A percentile compares a stretch with the other conserved stretches of the same genome.
Evolutionary conservation across 2,113 vertebrate species (phyloP).

Genomic region (Gavialis gangeticus): DNA sequence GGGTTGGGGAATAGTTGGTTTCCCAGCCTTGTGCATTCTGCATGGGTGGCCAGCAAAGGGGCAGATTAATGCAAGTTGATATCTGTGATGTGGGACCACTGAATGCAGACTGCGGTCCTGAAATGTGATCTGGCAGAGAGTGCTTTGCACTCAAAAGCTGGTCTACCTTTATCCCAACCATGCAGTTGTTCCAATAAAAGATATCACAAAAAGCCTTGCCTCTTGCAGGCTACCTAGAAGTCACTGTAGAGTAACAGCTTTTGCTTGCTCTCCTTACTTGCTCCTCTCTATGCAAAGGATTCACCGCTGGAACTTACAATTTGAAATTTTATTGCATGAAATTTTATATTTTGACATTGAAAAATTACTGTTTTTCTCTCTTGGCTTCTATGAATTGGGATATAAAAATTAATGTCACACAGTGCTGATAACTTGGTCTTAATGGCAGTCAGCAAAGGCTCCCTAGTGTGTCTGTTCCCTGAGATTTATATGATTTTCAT

Average conservation of each 20-base stretch:
- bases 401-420: neutral
- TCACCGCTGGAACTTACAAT: neutral
- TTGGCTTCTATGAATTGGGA: neutral
- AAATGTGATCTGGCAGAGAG: no score
- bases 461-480: neutral
- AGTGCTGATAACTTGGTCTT: neutral
- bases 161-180: no score
- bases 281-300: neutral
- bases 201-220: no score
- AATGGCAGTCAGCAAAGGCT: neutral
- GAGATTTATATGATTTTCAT: neutral
- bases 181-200: no score
- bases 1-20: neutral
- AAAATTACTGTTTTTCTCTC: neutral
- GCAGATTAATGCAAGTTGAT: neutral
- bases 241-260: neutral
- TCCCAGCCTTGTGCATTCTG: conserved; percentile 25
- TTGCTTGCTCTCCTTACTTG: neutral
- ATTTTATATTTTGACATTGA: neutral
- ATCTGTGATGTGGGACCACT: neutral
- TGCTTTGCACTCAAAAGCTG: no score
- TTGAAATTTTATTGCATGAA: neutral
- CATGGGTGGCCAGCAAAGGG: neutral
- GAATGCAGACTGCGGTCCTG: no score
- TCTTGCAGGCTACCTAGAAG: neutral